Evolutionary conservation across 2,113 vertebrate species (phyloP).

Genomic region (Ibidorhyncha struthersii): DNA sequence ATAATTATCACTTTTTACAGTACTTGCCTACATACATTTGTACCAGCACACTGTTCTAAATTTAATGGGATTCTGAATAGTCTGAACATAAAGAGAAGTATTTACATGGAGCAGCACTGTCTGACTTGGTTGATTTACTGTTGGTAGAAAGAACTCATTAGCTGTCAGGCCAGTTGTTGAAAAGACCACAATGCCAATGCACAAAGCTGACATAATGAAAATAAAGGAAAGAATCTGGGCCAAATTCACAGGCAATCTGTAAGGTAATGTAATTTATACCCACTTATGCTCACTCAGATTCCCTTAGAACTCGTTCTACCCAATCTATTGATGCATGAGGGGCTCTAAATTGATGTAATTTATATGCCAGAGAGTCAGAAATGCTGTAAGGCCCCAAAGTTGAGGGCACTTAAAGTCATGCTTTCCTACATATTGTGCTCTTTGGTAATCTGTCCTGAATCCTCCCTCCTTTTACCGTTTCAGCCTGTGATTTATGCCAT

Average conservation of each 20-base stretch:
- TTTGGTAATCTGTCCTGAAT: not conserved
- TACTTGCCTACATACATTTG: not conserved
- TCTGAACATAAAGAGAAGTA: constrained; percentile 1
- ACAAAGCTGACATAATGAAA: constrained; percentile 62
- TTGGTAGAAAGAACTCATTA: not conserved
- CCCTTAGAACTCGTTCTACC: constrained; percentile 43
- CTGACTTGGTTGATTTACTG: constrained; percentile 34
- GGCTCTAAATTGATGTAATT: constrained; percentile 31
- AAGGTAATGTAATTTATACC: constrained; percentile 62
- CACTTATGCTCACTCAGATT: constrained; percentile 44
- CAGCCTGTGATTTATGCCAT: not conserved
- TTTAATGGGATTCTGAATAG: constrained; percentile 1
- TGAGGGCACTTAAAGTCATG: not conserved
- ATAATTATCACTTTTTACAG: constrained; percentile 29
- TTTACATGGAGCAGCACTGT: not conserved
- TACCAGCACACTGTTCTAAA: not conserved
- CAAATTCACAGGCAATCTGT: constrained; percentile 57
- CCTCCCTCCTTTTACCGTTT: not conserved
- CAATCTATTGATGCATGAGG: constrained; percentile 35
- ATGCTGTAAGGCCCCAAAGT: not conserved
- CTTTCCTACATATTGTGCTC: not conserved
- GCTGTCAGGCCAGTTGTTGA: not conserved
- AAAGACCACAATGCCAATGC: constrained; percentile 5
- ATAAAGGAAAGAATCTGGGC: constrained; percentile 59
- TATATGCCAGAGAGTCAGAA: constrained; percentile 45